phyloP scores from a whole-genome alignment of 2,888 invertebrate species.

The Belgica antarctica region DNA sequence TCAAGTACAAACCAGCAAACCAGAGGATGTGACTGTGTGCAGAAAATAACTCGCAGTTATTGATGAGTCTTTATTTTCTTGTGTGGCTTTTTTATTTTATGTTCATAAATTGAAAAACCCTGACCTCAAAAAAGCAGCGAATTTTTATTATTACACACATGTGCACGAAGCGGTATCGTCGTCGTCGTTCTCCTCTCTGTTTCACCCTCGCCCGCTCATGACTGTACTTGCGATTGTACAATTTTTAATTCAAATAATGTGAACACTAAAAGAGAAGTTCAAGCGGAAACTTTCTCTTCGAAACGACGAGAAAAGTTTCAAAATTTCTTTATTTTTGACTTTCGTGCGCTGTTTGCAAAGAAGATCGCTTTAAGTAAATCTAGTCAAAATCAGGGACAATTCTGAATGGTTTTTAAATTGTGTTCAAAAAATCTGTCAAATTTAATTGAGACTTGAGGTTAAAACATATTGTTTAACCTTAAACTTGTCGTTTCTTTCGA shows the following conservation, averaged over 20 bases:
- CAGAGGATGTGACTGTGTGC: constrained; percentile 11
- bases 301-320: neutral
- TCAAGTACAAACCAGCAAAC: constrained; percentile 13
- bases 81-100: constrained; percentile 8
- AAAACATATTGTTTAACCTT: no score
- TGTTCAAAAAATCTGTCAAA: no score
- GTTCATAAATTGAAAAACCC: constrained; percentile 32
- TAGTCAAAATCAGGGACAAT: no score
- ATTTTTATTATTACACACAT: constrained; percentile 36
- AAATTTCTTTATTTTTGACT: no score
- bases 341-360: no score
- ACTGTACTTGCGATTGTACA: constrained; percentile 25
- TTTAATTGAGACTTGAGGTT: no score
- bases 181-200: neutral
- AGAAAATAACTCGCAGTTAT: neutral
- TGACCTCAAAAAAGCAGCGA: constrained; percentile 40
- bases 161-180: constrained; percentile 6
- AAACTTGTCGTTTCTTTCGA: no score
- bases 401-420: no score
- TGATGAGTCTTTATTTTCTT: neutral
- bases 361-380: no score
- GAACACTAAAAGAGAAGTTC: neutral
- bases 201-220: neutral
- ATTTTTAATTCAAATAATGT: constrained; percentile 24
- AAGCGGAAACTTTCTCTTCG: constrained; percentile 28